Conservation (phyloP, 2,888 invertebrate genomes). For the Dynastes grantii region DNA sequence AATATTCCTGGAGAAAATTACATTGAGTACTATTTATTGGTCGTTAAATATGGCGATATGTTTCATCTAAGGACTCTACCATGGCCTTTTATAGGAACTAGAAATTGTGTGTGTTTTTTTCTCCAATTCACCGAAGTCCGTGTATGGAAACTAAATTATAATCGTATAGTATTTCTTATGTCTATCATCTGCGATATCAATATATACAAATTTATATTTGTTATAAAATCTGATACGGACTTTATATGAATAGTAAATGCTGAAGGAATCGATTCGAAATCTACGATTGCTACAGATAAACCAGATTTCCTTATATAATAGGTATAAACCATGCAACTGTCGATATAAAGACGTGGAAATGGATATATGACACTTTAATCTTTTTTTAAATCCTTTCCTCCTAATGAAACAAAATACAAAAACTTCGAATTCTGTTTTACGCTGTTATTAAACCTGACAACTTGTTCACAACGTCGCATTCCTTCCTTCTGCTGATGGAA, state of each 20-base stretch:
- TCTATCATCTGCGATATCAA: conserved; percentile 19
- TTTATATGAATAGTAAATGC: neutral
- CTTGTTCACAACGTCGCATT: no score
- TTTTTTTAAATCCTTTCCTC: no score
- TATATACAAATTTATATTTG: conserved; percentile 50
- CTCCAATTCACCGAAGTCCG: conserved; percentile 47
- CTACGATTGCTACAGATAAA: conserved; percentile 1
- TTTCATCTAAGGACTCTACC: neutral
- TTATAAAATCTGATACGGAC: conserved; percentile 20
- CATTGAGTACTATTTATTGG: no score
- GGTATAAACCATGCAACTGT: no score
- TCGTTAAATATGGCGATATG: conserved; percentile 9
- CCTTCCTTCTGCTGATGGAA: no score
- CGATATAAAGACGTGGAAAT: no score
- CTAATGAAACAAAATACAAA: no score
- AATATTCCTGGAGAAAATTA: no score
- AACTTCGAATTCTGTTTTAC: no score
- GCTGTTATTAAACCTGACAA: no score
- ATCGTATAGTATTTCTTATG: conserved; percentile 30
- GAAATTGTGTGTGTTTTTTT: conserved; percentile 49
- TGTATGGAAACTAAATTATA: conserved; percentile 55
- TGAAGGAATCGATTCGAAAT: neutral
- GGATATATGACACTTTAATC: no score
- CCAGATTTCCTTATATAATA: neutral
- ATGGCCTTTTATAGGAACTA: conserved; percentile 57